Evolutionary conservation across 92 coral and sea anemone species (phyloP).

Genomic region (Paragorgia papillata): DNA sequence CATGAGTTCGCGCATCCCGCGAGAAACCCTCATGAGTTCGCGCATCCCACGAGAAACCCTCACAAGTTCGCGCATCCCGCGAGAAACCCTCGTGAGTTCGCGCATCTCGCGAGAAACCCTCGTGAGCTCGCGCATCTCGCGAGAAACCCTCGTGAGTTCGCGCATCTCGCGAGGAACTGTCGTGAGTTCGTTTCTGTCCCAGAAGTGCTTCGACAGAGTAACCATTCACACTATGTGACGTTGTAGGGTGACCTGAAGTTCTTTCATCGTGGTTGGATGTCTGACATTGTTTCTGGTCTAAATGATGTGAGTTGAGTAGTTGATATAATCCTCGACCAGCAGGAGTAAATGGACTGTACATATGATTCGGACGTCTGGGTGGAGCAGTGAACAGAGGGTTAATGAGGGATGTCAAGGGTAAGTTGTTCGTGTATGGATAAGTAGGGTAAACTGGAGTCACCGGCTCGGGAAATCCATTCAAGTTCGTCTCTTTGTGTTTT

Average conservation of each 20-base stretch:
- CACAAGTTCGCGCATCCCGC: no score
- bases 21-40: constrained; percentile 7
- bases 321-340: constrained; percentile 23
- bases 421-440: constrained; percentile 18
- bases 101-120: background rate
- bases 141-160: constrained; percentile 9
- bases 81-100: constrained; percentile 9
- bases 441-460: constrained; percentile 6
- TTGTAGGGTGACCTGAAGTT: background rate
- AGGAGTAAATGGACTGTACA: constrained; percentile 29
- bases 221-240: background rate
- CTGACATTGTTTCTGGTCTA: background rate
- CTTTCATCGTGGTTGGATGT: background rate
- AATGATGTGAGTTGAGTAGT: constrained; percentile 31
- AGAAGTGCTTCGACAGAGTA: constrained; percentile 34
- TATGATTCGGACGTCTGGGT: constrained; percentile 1
- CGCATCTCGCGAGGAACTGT: background rate
- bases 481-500: constrained; percentile 10
- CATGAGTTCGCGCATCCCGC: no score
- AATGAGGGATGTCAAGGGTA: constrained; percentile 3
- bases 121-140: no score
- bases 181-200: constrained; percentile 22
- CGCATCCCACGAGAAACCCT: no score
- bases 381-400: constrained; percentile 6
- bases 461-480: background rate